Conservation (phyloP, 2,113 vertebrate genomes). For the Hirundichthys speculiger region DNA sequence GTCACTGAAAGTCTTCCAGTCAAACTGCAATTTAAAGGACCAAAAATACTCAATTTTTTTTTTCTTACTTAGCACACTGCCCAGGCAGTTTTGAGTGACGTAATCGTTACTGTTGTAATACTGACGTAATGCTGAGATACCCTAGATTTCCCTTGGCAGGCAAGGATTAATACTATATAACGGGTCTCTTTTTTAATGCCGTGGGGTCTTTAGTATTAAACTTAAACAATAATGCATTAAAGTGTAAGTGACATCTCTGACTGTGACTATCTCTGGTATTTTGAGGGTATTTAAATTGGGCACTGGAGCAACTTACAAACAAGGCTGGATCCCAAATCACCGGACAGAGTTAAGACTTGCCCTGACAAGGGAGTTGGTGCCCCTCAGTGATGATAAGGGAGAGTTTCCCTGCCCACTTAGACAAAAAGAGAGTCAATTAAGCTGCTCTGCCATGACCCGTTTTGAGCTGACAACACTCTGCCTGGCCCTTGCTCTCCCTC, state of each 20-base stretch:
- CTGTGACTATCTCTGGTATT: slow-evolving; percentile 5
- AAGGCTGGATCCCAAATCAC: slow-evolving; percentile 19
- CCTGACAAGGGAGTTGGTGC: slow-evolving; percentile 39
- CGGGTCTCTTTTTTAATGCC: neutral
- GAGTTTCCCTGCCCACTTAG: slow-evolving; percentile 58
- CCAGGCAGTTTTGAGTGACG: slow-evolving; percentile 60
- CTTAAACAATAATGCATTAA: neutral
- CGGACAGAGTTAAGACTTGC: slow-evolving; percentile 38
- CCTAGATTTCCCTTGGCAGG: slow-evolving; percentile 34
- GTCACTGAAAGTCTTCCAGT: slow-evolving; percentile 13
- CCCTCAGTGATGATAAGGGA: slow-evolving; percentile 56
- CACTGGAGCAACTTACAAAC: slow-evolving; percentile 16
- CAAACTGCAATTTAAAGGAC: neutral
- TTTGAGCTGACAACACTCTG: slow-evolving; percentile 50
- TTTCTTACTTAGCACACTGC: slow-evolving; percentile 18
- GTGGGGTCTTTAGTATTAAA: slow-evolving; percentile 14
- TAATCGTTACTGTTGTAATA: slow-evolving; percentile 54
- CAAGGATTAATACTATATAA: slow-evolving; percentile 8
- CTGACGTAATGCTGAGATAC: slow-evolving; percentile 71
- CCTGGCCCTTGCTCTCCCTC: slow-evolving; percentile 40
- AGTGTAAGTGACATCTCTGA: slow-evolving; percentile 5
- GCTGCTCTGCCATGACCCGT: slow-evolving; percentile 68
- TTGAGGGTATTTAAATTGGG: slow-evolving; percentile 37
- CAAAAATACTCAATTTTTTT: neutral
- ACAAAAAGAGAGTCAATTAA: slow-evolving; percentile 76